phyloP scores from a whole-genome alignment of 2,797 vertebrate species.

The Pangasius mekongensis region DNA sequence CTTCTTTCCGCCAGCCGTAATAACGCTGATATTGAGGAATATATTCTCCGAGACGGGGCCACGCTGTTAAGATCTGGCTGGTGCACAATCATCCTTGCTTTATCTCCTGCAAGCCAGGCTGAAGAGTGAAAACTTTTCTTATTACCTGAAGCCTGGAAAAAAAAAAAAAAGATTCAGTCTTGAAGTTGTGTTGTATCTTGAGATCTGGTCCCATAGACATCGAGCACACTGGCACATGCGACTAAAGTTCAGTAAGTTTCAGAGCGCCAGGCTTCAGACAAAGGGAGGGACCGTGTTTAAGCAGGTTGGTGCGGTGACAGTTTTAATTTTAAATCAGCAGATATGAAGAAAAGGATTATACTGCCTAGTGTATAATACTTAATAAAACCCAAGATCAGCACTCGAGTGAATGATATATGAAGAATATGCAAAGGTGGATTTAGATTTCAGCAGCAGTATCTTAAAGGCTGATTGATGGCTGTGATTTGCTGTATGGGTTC shows the following conservation, averaged over 20 bases:
- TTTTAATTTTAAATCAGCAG: conserved; percentile 81
- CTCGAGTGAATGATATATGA: conserved; percentile 45
- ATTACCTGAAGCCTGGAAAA: conserved; percentile 70
- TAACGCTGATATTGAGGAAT: conserved; percentile 71
- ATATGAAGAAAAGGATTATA: conserved; percentile 68
- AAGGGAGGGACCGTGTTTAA: conserved; percentile 72
- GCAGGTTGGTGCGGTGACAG: conserved; percentile 76
- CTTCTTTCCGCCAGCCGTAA: conserved; percentile 70
- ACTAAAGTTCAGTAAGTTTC: conserved; percentile 76
- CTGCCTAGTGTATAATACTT: conserved; percentile 41
- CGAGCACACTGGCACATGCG: conserved; percentile 75
- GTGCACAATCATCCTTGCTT: conserved; percentile 67
- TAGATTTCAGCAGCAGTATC: conserved; percentile 25
- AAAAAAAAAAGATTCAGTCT: conserved; percentile 75
- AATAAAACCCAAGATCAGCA: conserved; percentile 49
- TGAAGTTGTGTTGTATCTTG: conserved; percentile 73
- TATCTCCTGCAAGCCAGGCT: conserved; percentile 71
- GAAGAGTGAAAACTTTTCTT: conserved; percentile 79
- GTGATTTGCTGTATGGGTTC: neutral
- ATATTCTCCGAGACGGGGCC: conserved; percentile 49
- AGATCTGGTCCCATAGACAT: conserved; percentile 70
- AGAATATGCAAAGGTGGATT: conserved; percentile 42
- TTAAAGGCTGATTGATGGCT: conserved; percentile 32
- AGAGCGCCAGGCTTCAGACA: conserved; percentile 72
- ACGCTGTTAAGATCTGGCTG: conserved; percentile 57